These are phyloP conservation scores for Pseudoips prasinana DNA, from an alignment of 2,888 invertebrate genomes.

Conservation along the genomic window DNA sequence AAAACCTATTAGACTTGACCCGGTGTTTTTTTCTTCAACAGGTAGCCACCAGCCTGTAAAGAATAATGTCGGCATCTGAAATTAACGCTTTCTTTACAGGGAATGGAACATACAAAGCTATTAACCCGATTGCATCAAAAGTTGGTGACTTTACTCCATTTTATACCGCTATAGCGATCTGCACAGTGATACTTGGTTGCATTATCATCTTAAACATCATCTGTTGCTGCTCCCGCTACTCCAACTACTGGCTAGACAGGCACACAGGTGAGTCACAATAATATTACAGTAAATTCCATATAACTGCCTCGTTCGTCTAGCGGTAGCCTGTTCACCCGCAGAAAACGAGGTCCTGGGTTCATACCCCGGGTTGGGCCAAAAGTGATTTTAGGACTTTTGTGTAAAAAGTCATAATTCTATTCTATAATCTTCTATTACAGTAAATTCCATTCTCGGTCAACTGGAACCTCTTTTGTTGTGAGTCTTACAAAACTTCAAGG, in stretches of 20 bases:
- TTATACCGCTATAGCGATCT: constrained; percentile 90
- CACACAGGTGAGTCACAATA: constrained; percentile 84
- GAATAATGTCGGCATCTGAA: constrained; percentile 71
- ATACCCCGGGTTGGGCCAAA: too few species aligned
- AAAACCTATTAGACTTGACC: constrained; percentile 25
- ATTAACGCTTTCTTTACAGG: constrained; percentile 68
- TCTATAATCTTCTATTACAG: too few species aligned
- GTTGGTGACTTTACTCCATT: constrained; percentile 91
- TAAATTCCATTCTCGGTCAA: too few species aligned
- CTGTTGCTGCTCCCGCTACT: constrained; percentile 91
- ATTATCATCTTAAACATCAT: constrained; percentile 89
- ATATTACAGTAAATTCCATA: too few species aligned
- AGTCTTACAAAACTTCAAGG: too few species aligned
- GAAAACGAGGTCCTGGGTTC: too few species aligned
- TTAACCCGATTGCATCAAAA: constrained; percentile 57
- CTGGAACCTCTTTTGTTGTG: too few species aligned
- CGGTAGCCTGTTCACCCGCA: too few species aligned
- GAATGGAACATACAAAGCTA: constrained; percentile 61
- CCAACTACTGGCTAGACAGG: constrained; percentile 90
- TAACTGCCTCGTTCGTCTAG: too few species aligned
- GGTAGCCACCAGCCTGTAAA: constrained; percentile 45
- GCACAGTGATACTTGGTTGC: constrained; percentile 86
- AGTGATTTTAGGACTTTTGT: too few species aligned
- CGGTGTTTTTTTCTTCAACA: constrained; percentile 60
- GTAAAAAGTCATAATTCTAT: too few species aligned